A percentile compares a stretch with the other conserved stretches of the same genome.
Evolutionary conservation across 2,113 vertebrate genomes (phyloP).

Genomic region (Uria lomvia): DNA sequence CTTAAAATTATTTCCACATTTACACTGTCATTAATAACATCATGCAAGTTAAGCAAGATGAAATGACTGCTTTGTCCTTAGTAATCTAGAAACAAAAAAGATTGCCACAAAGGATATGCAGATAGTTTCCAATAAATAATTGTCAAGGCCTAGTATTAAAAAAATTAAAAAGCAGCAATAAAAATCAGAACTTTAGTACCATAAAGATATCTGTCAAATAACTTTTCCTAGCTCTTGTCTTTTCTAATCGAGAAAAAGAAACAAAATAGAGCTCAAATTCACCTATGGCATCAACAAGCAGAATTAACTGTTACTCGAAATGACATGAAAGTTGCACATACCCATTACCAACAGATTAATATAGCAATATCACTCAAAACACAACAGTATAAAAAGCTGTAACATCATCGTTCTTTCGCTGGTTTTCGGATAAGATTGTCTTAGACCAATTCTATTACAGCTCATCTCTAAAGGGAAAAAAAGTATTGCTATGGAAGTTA

Average conservation of each 20-base stretch:
- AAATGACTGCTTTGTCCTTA: background rate
- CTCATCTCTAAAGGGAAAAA: background rate
- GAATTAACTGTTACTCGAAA: background rate
- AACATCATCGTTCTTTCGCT: background rate
- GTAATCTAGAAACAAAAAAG: background rate
- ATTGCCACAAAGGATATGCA: background rate
- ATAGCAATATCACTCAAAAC: background rate
- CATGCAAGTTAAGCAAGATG: background rate
- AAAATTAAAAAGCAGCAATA: background rate
- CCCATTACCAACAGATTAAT: background rate
- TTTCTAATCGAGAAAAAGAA: background rate
- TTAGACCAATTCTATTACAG: background rate
- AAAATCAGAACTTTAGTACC: background rate
- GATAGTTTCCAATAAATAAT: background rate
- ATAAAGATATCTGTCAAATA: background rate
- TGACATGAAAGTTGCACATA: background rate
- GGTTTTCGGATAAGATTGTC: background rate
- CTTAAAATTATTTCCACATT: background rate
- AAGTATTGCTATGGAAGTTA: background rate
- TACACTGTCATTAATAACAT: background rate
- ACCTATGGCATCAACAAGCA: background rate
- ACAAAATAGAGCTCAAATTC: background rate
- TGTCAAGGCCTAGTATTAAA: background rate
- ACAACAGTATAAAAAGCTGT: background rate
- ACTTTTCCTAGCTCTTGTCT: background rate